phyloP scores from a whole-genome alignment of 2,888 invertebrate species.

The Bhutanitis thaidina region DNA sequence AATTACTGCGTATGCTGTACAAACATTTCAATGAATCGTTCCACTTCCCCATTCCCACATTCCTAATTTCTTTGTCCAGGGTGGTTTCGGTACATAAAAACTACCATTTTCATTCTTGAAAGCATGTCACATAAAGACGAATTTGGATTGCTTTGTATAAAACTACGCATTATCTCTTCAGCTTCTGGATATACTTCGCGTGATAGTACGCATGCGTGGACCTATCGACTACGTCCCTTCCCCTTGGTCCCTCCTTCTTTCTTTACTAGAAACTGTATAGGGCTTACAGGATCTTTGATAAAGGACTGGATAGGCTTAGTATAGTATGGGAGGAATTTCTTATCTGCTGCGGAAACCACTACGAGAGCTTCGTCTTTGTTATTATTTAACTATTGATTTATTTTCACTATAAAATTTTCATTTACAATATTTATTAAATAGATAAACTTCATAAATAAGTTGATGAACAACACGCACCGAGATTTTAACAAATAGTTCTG shows the following conservation, averaged over 20 bases:
- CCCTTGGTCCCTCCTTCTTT: background rate
- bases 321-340: slow-evolving; percentile 5
- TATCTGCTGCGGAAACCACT: background rate
- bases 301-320: slow-evolving; percentile 8
- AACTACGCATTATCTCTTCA: slow-evolving; percentile 1
- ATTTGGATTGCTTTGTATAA: background rate
- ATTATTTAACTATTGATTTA: background rate
- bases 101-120: background rate
- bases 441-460: too few species aligned
- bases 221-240: slow-evolving; percentile 12
- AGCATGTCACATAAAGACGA: background rate
- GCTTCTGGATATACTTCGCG: background rate
- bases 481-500: too few species aligned
- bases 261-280: slow-evolving; percentile 16
- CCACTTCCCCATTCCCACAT: background rate
- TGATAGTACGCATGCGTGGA: slow-evolving; percentile 9
- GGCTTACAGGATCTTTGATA: slow-evolving; percentile 18
- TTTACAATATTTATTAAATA: too few species aligned
- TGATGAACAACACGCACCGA: background rate
- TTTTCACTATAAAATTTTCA: too few species aligned
- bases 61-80: background rate
- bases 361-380: slow-evolving; percentile 2
- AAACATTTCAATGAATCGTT: background rate
- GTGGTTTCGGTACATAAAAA: background rate
- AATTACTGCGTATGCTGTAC: background rate